Base-by-base conservation (phyloP, 2,888 invertebrate genomes). In the Ichneumoninae sp. region DNA sequence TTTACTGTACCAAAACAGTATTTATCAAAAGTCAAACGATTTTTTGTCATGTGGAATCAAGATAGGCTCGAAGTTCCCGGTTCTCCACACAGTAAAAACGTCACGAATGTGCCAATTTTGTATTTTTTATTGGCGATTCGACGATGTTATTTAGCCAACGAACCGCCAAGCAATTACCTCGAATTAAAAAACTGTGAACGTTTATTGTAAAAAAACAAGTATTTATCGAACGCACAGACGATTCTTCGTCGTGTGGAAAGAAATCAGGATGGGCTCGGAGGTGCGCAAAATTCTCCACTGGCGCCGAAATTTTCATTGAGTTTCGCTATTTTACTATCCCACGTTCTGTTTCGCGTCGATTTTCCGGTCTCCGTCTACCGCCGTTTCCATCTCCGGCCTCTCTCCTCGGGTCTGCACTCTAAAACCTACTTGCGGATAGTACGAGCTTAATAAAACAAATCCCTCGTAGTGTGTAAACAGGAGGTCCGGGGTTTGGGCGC, bases 381-480 rank as follows among this genome's bases (percentile, higher is more conserved):
- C 36, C 36, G 19, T 60, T 52, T 63, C 63, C 54, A 54, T 57
- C 54, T 47, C 40, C 47, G 60, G 52, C 60, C 69, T 70, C 68
- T 54, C 22, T 74, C 73, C 76, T 30, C 76, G 33, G 63, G 65
- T n/a, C 77, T 83, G 85, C 85, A 83, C 84, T 81, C 78, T 78
- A 71, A 87, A 86, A 88, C 76, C 83, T 85, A 88, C 85, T 88
- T 83, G 86, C 80, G n/a, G 86, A 81, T 85, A 82, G 81, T 78
- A 81, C 77, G 91, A 92, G 92, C 90, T 93, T 92, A 91, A 92
- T 92, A 92, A 93, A 93, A 92, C 92, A 93, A 93, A 93, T 92
- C 91, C 89, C 22, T 71, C 88, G 88, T 87, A 89, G 89, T 90
- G 89, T 90, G 90, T 90, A 92, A 93, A 93, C 92, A 93, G 89